Percentiles rank a stretch among this genome's conserved stretches.
phyloP scores from a whole-genome alignment of 1,140 invertebrate species.

The Aporrectodea caliginosa region DNA sequence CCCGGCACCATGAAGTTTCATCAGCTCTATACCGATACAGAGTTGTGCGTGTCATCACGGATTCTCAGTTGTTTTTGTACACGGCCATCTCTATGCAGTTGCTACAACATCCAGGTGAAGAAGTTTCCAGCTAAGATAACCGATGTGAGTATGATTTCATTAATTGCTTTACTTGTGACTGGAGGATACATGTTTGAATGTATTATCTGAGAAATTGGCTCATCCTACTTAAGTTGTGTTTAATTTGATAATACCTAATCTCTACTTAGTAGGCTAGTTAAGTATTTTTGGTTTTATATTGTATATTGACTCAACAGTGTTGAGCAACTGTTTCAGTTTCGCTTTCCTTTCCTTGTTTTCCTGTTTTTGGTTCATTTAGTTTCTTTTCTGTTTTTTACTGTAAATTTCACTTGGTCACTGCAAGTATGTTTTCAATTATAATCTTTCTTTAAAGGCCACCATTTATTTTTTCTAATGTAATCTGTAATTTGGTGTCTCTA shows the following conservation, averaged over 20 bases:
- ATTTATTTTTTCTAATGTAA: no score
- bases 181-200: neutral
- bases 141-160: neutral
- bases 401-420: neutral
- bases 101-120: constrained; percentile 9
- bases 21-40: constrained; percentile 14
- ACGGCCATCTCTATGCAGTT: neutral
- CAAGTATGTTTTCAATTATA: no score
- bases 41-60: neutral
- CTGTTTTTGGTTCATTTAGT: no score
- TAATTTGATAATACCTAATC: neutral
- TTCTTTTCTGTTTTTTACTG: neutral
- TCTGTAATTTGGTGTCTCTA: no score
- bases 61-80: constrained; percentile 8
- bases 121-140: neutral
- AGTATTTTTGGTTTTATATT: no score
- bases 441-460: no score
- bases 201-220: neutral
- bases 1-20: constrained; percentile 13
- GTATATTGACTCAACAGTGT: no score
- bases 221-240: neutral
- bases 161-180: neutral
- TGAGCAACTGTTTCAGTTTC: no score
- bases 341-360: no score
- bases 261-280: no score